Evolutionary conservation across 2,797 vertebrate species (phyloP), one percentile per base, ranked within the genome.

Genomic region (Fratercula arctica): DNA sequence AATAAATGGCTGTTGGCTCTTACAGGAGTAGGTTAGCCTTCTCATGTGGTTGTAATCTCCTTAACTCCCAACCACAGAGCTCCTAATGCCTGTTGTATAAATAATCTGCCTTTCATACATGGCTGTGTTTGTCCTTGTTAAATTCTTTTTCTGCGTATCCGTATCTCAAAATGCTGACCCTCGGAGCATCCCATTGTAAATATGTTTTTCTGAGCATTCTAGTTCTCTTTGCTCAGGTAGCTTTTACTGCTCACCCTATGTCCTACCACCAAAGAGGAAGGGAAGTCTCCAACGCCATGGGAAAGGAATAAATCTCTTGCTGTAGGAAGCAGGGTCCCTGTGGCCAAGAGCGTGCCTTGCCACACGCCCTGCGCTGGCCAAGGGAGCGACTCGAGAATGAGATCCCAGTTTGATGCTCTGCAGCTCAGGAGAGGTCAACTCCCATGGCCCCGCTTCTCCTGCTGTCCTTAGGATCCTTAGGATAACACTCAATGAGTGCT

Each of bases 41-140:
- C 72, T 94, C 83, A 85, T 87, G 84, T 93, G 75, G 64, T 92
- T 96, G 74, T 83, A 96, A 95, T 96, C 85, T 95, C 83, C 77
- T 79, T 82, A 84, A 87, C 16, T 77, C n/a, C 37, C 67, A 82
- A 70, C 46, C 80, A 79, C 46, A 86, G 77, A 89, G 67, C 59
- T 96, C 70, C 77, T 87, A 87, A 94, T 77, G 67, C 70, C 26
- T 6, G 63, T 41, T 93, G 67, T 67, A 85, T 76, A 82, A 90
- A 95, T 90, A 85, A 48, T 60, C 56, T 1, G 3, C 23, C 35
- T 89, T 78, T 90, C 93, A 87, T 45, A 85, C n/a, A 33, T 24
- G 77, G 10, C 33, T 82, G 13, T 50, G 41, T 93, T 95, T 85
- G 59, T 48, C 56, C 56, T 82, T 86, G 23, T 88, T 90, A 63